Evolutionary conservation across 1,140 invertebrate species (phyloP).

Genomic region (Holotrichia oblita): DNA sequence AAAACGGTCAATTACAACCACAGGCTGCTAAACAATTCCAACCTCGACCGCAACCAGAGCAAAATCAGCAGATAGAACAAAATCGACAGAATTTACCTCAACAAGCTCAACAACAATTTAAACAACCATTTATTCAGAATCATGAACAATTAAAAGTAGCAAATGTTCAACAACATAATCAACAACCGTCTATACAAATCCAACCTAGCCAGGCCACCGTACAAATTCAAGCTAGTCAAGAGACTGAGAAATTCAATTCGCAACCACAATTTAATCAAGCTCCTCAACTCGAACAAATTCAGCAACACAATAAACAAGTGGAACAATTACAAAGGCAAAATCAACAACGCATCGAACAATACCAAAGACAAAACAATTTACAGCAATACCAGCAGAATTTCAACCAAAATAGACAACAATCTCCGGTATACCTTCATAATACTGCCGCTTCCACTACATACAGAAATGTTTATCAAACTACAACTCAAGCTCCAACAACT

Average conservation of each 20-base stretch:
- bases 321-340: constrained; percentile 6
- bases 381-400: constrained; percentile 40
- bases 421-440: constrained; percentile 45
- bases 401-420: constrained; percentile 43
- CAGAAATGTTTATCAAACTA: constrained; percentile 49
- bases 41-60: constrained; percentile 43
- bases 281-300: constrained; percentile 47
- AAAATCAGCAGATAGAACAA: constrained; percentile 44
- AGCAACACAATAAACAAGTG: constrained; percentile 8
- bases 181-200: not conserved
- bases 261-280: not conserved
- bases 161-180: not conserved
- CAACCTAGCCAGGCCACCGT: not conserved
- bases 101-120: constrained; percentile 41
- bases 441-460: constrained; percentile 44
- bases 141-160: constrained; percentile 43
- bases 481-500: constrained; percentile 54
- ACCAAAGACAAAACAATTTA: not conserved
- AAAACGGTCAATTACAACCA: constrained; percentile 44
- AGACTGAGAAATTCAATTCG: constrained; percentile 15
- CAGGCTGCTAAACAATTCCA: constrained; percentile 41
- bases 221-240: constrained; percentile 14
- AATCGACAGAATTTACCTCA: constrained; percentile 40
- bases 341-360: constrained; percentile 46
- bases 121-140: constrained; percentile 55